phyloP scores from a whole-genome alignment of 2,797 vertebrate genomes.

The Lateolabrax maculatus region DNA sequence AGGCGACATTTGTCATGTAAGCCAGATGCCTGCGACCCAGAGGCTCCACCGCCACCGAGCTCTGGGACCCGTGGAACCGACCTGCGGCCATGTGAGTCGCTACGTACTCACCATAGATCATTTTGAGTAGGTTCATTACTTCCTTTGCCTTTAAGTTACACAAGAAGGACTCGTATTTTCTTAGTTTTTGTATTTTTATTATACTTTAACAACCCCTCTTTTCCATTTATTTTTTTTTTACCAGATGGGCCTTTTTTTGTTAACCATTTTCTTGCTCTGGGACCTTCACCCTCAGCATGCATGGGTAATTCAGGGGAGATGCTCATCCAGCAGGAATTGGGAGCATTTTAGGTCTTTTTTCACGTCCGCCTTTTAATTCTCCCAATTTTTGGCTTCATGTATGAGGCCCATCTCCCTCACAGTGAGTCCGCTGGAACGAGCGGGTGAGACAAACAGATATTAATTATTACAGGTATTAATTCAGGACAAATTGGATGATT shows the following conservation, averaged over 20 bases:
- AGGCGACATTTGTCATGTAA: slow-evolving; percentile 38
- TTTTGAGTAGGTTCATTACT: slow-evolving; percentile 1
- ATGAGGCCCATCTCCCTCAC: neutral
- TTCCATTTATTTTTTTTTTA: neutral
- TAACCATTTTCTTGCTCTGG: neutral
- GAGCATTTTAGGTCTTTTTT: too few relatives aligned
- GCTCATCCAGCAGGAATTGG: too few relatives aligned
- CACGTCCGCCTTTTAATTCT: neutral
- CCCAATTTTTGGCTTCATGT: neutral
- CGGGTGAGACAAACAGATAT: slow-evolving; percentile 18
- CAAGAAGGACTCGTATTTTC: neutral
- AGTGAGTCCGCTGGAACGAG: slow-evolving; percentile 16
- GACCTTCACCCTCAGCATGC: too few relatives aligned
- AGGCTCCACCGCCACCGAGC: slow-evolving; percentile 8
- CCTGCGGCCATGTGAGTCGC: too few relatives aligned
- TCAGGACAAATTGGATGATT: slow-evolving; percentile 47
- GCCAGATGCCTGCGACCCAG: slow-evolving; percentile 57
- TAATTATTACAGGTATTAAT: slow-evolving; percentile 39
- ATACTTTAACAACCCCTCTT: neutral
- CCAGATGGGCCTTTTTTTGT: neutral
- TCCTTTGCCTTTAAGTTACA: slow-evolving; percentile 3
- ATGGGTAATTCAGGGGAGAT: neutral
- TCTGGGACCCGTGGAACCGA: neutral
- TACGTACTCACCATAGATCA: too few relatives aligned
- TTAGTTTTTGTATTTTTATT: neutral